Evolutionary conservation across 1,140 invertebrate species (phyloP).

Genomic region (Drusus annulatus): DNA sequence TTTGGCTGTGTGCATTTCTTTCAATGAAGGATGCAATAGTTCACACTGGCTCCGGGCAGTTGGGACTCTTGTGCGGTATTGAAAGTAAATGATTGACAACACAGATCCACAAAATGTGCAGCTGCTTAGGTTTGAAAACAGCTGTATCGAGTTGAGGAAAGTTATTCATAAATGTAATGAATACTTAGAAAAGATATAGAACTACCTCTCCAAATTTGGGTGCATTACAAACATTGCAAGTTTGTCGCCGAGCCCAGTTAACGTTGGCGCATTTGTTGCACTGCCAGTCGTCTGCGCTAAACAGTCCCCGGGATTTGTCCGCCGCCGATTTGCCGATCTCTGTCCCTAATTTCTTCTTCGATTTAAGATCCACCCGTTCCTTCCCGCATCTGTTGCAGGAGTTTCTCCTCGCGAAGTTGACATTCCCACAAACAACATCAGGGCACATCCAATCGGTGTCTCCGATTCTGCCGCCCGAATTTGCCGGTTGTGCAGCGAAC

Average conservation of each 20-base stretch:
- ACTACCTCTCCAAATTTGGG: conserved; percentile 91
- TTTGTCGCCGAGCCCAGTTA: conserved; percentile 97
- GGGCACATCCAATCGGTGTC: conserved; percentile 45
- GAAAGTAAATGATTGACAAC: too few relatives aligned
- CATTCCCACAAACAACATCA: conserved; percentile 86
- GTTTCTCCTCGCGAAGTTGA: conserved; percentile 92
- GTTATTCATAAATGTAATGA: too few relatives aligned
- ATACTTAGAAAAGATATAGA: too few relatives aligned
- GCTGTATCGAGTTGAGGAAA: too few relatives aligned
- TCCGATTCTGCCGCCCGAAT: conserved; percentile 39
- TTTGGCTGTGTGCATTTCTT: too few relatives aligned
- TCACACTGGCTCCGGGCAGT: too few relatives aligned
- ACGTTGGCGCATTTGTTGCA: conserved; percentile 99
- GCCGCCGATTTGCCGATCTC: conserved; percentile 98
- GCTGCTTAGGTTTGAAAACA: too few relatives aligned
- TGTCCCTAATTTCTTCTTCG: conserved; percentile 92
- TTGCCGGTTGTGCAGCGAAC: conserved; percentile 37
- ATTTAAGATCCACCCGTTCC: conserved; percentile 76
- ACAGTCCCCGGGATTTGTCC: conserved; percentile 98
- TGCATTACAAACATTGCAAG: conserved; percentile 99
- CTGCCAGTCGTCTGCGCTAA: conserved; percentile 99
- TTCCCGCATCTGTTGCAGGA: conserved; percentile 94
- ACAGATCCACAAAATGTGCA: too few relatives aligned
- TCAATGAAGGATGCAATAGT: too few relatives aligned
- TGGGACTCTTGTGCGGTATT: too few relatives aligned